Percentiles rank a stretch among this genome's conserved stretches.
Conservation (phyloP, 37 sponge, comb jelly and placozoan species). For the Crambe crambe region DNA sequence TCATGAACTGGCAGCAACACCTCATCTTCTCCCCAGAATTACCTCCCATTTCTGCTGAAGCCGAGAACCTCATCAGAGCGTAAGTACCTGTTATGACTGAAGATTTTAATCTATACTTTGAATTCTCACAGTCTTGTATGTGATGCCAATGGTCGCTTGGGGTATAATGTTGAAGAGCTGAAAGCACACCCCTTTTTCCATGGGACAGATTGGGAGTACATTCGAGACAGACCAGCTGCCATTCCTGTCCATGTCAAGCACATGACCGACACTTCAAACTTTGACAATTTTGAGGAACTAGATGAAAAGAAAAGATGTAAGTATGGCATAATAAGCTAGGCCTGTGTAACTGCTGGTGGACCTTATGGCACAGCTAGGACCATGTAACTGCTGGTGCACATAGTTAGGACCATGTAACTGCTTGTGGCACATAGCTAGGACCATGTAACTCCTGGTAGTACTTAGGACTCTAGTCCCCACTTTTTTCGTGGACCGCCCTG, state of each 20-base stretch:
- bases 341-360: too few species aligned
- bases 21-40: conserved; percentile 94
- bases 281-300: conserved; percentile 94
- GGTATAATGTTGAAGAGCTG: conserved; percentile 70
- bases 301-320: conserved; percentile 54
- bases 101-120: not conserved
- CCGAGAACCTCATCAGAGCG: conserved; percentile 81
- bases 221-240: conserved; percentile 93
- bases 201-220: conserved; percentile 94
- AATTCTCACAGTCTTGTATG: conserved; percentile 58
- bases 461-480: too few species aligned
- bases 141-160: conserved; percentile 70
- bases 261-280: conserved; percentile 98
- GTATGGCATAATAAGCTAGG: too few species aligned
- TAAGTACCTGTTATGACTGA: conserved; percentile 13
- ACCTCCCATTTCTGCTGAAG: conserved; percentile 82
- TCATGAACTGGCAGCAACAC: conserved; percentile 91
- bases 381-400: too few species aligned
- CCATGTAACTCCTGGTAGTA: too few species aligned
- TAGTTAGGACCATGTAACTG: too few species aligned
- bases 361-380: too few species aligned
- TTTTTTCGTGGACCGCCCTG: too few species aligned
- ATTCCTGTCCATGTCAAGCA: conserved; percentile 89
- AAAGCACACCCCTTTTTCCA: conserved; percentile 85
- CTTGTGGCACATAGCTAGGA: too few species aligned